Conservation (phyloP, 2,888 invertebrate genomes). For the Hemithea aestivaria region DNA sequence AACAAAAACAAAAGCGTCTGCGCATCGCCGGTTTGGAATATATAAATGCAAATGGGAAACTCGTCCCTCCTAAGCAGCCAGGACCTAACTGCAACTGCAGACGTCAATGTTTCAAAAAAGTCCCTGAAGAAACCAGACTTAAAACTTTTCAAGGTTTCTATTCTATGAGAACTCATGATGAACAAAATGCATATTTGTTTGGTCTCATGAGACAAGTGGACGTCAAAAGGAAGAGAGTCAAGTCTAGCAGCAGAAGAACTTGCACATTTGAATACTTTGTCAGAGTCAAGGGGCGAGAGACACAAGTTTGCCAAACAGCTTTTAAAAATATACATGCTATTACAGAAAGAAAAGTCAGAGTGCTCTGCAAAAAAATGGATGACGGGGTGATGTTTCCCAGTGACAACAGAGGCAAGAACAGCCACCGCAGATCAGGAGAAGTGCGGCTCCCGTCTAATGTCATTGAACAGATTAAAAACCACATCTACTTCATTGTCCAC, state of each 20-base stretch:
- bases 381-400: constrained; percentile 79
- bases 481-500: constrained; percentile 75
- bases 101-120: constrained; percentile 72
- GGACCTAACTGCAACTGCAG: constrained; percentile 77
- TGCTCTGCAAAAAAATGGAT: constrained; percentile 79
- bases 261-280: constrained; percentile 79
- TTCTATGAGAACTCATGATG: constrained; percentile 78
- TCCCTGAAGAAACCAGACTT: constrained; percentile 68
- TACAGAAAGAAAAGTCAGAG: constrained; percentile 77
- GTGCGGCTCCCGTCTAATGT: constrained; percentile 70
- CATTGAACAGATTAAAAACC: constrained; percentile 75
- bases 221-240: constrained; percentile 77
- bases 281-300: constrained; percentile 75
- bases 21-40: constrained; percentile 77
- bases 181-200: constrained; percentile 79
- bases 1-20: constrained; percentile 77
- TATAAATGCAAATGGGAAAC: constrained; percentile 77
- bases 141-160: constrained; percentile 79
- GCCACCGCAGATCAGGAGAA: constrained; percentile 72
- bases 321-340: constrained; percentile 80
- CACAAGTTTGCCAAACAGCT: constrained; percentile 78
- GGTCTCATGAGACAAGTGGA: constrained; percentile 79
- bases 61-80: constrained; percentile 76
- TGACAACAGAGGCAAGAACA: constrained; percentile 77
- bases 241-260: constrained; percentile 73